Conservation (phyloP, 2,113 vertebrate species). For the Alligator sinensis region DNA sequence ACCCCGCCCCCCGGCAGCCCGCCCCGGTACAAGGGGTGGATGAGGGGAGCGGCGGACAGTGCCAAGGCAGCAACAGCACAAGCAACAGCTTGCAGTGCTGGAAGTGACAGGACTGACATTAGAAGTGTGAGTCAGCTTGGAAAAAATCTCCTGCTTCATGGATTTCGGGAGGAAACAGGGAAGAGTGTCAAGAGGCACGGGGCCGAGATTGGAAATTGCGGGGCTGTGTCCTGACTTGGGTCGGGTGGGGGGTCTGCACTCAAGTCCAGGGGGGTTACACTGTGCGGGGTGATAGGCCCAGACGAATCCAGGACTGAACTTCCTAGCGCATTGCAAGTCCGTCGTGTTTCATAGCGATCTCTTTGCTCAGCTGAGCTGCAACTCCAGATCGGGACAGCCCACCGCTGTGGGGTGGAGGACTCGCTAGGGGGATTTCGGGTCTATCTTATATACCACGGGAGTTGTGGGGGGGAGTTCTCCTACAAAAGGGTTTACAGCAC, state of each 20-base stretch:
- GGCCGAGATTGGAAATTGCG: background rate
- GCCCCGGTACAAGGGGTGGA: constrained; percentile 42
- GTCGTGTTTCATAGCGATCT: background rate
- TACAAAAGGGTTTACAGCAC: background rate
- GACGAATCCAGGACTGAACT: background rate
- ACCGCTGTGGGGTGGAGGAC: background rate
- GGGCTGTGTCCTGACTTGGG: background rate
- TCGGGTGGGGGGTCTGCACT: background rate
- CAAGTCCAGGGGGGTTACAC: background rate
- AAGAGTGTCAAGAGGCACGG: background rate
- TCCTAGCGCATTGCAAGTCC: background rate
- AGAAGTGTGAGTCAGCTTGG: constrained; percentile 75
- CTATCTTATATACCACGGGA: no score
- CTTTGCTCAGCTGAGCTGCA: background rate
- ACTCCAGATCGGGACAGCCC: background rate
- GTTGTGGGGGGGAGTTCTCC: background rate
- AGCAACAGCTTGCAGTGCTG: constrained; percentile 70
- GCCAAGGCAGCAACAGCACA: constrained; percentile 22
- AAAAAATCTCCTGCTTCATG: constrained; percentile 41
- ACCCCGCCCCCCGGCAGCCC: constrained; percentile 62
- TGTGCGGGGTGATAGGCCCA: background rate
- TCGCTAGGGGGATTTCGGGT: background rate
- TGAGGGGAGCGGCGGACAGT: background rate
- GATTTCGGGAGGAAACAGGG: constrained; percentile 28
- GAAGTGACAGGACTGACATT: constrained; percentile 65